Evolutionary conservation across 2,888 invertebrate species (phyloP).

Genomic region (Heliconius sara): DNA sequence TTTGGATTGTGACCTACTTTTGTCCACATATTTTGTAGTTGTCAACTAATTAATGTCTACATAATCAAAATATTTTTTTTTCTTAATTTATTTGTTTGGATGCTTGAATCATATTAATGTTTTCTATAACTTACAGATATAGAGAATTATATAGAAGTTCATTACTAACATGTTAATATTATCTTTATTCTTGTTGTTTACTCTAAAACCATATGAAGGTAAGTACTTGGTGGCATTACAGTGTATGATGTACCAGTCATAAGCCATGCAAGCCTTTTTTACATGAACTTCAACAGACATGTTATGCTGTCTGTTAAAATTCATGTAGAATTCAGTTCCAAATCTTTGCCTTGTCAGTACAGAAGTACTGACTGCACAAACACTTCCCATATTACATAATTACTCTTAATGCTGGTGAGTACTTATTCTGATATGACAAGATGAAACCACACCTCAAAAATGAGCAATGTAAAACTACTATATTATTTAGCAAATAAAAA

Average conservation of each 20-base stretch:
- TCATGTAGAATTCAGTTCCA: neutral
- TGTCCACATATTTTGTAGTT: slow-evolving; percentile 24
- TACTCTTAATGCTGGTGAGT: neutral
- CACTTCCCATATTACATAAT: neutral
- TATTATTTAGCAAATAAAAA: neutral
- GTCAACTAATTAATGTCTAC: neutral
- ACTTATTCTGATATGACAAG: neutral
- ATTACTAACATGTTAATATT: neutral
- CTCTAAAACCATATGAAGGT: neutral
- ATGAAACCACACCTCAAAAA: neutral
- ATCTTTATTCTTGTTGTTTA: neutral
- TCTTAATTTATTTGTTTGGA: neutral
- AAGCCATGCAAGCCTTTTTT: neutral
- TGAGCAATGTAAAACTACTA: neutral
- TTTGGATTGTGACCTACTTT: slow-evolving; percentile 44
- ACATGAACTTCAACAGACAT: too few relatives aligned
- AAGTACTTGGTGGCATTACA: neutral
- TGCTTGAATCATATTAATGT: neutral
- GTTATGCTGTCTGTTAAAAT: neutral
- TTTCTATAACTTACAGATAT: neutral
- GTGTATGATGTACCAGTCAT: neutral
- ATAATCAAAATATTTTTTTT: neutral
- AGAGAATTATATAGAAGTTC: neutral
- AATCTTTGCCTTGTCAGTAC: too few relatives aligned
- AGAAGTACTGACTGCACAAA: neutral